Conservation (phyloP, 2,888 invertebrate species). For the Linnaemya tessellans region DNA sequence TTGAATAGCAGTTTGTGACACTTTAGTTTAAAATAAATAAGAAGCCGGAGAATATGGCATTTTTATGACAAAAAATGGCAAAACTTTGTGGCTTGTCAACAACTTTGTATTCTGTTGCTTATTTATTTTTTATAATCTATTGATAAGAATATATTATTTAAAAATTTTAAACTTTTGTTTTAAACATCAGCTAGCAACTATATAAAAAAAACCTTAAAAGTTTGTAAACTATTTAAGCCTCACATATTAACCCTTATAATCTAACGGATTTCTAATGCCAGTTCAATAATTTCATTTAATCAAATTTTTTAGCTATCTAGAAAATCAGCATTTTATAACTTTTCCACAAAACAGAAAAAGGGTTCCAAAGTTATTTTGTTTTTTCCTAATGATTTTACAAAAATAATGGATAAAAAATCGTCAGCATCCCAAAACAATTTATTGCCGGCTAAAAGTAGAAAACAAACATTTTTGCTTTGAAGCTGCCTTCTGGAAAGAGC, state of each 20-base stretch:
- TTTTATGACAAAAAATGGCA: neutral
- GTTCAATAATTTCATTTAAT: conserved; percentile 20
- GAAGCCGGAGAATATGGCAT: too few species aligned
- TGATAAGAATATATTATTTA: too few species aligned
- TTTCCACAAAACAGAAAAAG: conserved; percentile 42
- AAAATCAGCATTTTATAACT: conserved; percentile 23
- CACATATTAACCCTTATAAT: neutral
- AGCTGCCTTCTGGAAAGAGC: neutral
- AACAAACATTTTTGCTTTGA: conserved; percentile 39
- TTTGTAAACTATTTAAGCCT: too few species aligned
- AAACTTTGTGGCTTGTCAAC: neutral
- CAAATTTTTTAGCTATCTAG: conserved; percentile 23
- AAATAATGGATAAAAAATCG: conserved; percentile 44
- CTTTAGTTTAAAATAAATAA: neutral
- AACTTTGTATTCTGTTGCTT: neutral
- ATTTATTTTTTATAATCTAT: too few species aligned
- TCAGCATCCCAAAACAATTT: conserved; percentile 24
- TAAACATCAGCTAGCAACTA: neutral
- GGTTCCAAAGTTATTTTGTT: conserved; percentile 46
- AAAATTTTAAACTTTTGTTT: neutral
- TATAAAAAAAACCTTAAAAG: too few species aligned
- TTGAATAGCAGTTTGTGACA: neutral
- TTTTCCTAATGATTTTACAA: conserved; percentile 33
- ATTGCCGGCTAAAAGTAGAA: conserved; percentile 13
- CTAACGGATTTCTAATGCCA: neutral